A percentile compares a stretch with the other conserved stretches of the same genome.
Conservation (phyloP, 2,888 invertebrate genomes). For the Scaptodrosophila latifasciaeformis region DNA sequence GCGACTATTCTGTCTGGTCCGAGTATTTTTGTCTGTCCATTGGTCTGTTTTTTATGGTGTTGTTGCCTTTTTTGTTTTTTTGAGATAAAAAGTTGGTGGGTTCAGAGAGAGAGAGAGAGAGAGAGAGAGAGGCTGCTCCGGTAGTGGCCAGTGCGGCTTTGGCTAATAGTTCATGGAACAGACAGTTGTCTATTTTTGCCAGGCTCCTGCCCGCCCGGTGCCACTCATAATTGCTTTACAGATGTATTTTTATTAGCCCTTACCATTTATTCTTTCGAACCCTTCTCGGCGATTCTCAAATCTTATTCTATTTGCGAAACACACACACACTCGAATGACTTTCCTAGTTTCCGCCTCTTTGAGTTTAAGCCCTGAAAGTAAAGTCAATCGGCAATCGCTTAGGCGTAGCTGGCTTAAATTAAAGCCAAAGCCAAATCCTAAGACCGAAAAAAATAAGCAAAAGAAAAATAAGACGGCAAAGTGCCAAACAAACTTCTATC, state of each 20-base stretch:
- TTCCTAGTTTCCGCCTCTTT: too few relatives aligned
- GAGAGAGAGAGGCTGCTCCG: not conserved
- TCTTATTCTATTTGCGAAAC: too few relatives aligned
- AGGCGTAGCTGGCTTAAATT: constrained; percentile 19
- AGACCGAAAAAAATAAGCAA: constrained; percentile 18
- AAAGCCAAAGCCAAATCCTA: constrained; percentile 31
- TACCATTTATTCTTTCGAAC: too few relatives aligned
- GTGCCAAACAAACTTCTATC: constrained; percentile 29
- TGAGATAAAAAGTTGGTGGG: constrained; percentile 62
- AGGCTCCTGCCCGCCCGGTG: not conserved
- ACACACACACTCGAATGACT: too few relatives aligned
- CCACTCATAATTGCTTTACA: too few relatives aligned
- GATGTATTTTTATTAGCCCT: too few relatives aligned
- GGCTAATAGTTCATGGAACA: not conserved
- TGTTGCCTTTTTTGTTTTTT: constrained; percentile 36
- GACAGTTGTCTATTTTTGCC: too few relatives aligned
- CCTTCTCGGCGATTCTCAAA: too few relatives aligned
- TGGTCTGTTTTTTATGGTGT: too few relatives aligned
- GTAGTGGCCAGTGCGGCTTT: not conserved
- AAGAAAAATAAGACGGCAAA: constrained; percentile 16
- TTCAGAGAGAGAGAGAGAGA: constrained; percentile 22
- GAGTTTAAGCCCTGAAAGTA: constrained; percentile 30
- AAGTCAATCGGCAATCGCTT: constrained; percentile 39
- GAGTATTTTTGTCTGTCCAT: not conserved
- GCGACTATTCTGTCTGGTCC: constrained; percentile 6